Evolutionary conservation across 2,888 invertebrate genomes (phyloP), one percentile per base, ranked within the genome.

Genomic region (Heliconius hortense): DNA sequence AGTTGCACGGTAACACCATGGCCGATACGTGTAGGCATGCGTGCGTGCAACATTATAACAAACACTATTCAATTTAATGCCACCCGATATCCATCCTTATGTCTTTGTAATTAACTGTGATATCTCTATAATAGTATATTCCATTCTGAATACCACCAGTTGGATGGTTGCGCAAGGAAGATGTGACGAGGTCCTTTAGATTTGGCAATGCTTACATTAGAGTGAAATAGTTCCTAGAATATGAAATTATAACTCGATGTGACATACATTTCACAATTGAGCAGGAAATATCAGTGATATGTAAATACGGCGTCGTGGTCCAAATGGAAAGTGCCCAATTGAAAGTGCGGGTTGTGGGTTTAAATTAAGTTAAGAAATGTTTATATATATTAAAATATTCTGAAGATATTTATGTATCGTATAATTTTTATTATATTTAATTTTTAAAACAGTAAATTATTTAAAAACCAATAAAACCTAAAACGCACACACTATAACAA

Each of bases 151-250:
- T 10, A 28, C 21, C 31, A 63, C 67, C 62, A n/a, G 62, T 85
- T 83, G 80, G 84, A 84, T 85, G 85, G 85, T 89, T 88, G 86
- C 87, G 86, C 84, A 88, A 87, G 84, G 82, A 83, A 84, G 86
- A 85, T 82, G 84, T 84, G 84, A 82, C 84, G 82, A 82, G 85
- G 84, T 85, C 86, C 87, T 85, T 79, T 75, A 73, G 66, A 75
- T 80, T 80, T 80, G 80, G 80, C 80, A 82, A 82, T 83, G 84
- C 66, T 48, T 64, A 53, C 73, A 85, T 85, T 85, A 82, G 85
- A 86, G 71, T 66, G 67, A 75, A 78, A 78, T 78, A 75, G 66
- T 79, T 77, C 72, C 53, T 48, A 69, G 78, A 78, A 78, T 76
- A 76, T 66, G 72, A 74, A 74, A 72, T 75, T 70, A 70, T 71